phyloP scores from a whole-genome alignment of 53 echinoderm and acorn worm genomes.

The Arbacia lixula region DNA sequence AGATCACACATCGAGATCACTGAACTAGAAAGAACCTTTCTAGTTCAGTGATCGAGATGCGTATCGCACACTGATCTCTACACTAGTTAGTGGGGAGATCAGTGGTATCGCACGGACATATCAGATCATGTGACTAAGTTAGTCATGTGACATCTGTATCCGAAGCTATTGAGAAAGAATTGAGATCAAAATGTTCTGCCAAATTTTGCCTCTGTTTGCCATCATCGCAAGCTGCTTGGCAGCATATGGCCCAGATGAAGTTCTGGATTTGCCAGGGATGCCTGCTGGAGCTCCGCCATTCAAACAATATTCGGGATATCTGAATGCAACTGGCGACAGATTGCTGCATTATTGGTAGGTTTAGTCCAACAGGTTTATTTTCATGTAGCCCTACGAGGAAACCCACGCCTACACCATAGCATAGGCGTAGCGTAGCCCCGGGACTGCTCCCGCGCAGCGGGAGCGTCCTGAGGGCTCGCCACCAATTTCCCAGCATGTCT shows the following conservation, averaged over 20 bases:
- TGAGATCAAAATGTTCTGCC: neutral
- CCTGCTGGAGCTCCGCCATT: constrained; percentile 66
- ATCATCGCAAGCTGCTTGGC: constrained; percentile 2
- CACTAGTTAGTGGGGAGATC: too few relatives aligned
- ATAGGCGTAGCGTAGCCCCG: too few relatives aligned
- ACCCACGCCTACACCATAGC: too few relatives aligned
- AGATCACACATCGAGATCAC: too few relatives aligned
- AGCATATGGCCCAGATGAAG: constrained; percentile 43
- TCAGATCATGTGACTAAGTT: neutral
- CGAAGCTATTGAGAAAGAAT: neutral
- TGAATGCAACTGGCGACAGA: constrained; percentile 83
- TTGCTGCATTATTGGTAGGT: constrained; percentile 91
- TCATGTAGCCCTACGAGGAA: too few relatives aligned
- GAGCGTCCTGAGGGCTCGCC: too few relatives aligned
- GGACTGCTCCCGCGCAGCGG: too few relatives aligned
- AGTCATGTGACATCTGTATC: neutral
- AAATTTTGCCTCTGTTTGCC: neutral
- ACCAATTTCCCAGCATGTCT: too few relatives aligned
- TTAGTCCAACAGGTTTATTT: too few relatives aligned
- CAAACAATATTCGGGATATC: constrained; percentile 97
- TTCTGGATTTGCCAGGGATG: constrained; percentile 28
- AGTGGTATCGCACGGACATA: neutral
- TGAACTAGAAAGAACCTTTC: neutral
- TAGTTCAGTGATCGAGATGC: neutral
- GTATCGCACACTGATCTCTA: too few relatives aligned